Evolutionary conservation across 2,888 invertebrate species (phyloP), one percentile per base, ranked within the genome.

Genomic region (Arenicola marina): DNA sequence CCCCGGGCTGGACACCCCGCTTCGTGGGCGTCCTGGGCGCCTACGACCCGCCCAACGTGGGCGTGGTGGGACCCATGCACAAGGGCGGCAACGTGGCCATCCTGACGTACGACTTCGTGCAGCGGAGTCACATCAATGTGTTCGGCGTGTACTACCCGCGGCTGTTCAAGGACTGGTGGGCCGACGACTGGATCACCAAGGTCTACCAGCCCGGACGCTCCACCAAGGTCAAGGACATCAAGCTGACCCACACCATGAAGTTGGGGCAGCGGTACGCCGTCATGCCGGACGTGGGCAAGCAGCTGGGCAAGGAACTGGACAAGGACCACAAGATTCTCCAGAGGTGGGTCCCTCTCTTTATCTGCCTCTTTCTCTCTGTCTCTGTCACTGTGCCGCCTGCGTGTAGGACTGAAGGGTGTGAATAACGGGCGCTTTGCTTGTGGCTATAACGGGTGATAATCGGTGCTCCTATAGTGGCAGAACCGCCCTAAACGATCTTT

Each of bases 111-210:
- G 70, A 70, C 45, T 70, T 70, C 54, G 63, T 63, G 3, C 68
- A 68, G 26, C 43, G 57, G 24, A 67, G 55, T 1, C 71, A 71
- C 55, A 38, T 70, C 4, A 63, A 67, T 11, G 53, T 69, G 1
- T 66, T 67, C 51, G 70, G 70, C 11, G 69, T 70, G 33, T 69
- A 70, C 55, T 70, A 70, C 34, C 70, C 70, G 0, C 51, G 68
- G 28, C 26, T 48, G 18, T 70, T 70, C 55, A 51, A 59, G 1
- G 65, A 70, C 33, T 70, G 70, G 70, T 69, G 44, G 26, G 70
- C 63, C 1, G 70, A 70, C 43, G 63, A 67, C 59, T 70, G 70
- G 70, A 66, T 70, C 26, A 69, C 70, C 21, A 38, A 51, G 18
- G 70, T 70, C 4, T 70, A 70, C 59, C 24, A 51, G 51, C 68